A percentile compares a stretch with the other conserved stretches of the same genome.
phyloP scores from a whole-genome alignment of 2,797 vertebrate species.

The Huso huso region DNA sequence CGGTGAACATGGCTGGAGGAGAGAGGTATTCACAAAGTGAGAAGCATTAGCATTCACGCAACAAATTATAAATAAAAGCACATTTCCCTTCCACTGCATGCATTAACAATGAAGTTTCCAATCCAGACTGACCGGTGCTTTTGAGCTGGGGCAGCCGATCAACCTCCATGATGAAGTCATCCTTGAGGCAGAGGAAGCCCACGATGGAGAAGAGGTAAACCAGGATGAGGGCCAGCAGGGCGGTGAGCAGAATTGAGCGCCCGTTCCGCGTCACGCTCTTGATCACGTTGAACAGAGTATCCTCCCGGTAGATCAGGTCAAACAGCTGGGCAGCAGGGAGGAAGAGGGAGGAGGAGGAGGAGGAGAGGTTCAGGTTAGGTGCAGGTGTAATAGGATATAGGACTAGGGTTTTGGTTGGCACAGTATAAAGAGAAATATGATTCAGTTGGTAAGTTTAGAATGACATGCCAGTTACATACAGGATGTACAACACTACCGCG shows the following conservation, averaged over 20 bases:
- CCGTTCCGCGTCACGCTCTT: slow-evolving; percentile 93
- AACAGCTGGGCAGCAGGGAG: slow-evolving; percentile 64
- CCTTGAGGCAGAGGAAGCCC: slow-evolving; percentile 88
- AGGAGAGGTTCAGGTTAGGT: too few relatives aligned
- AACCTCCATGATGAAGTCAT: slow-evolving; percentile 94
- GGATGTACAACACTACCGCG: too few relatives aligned
- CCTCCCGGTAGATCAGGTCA: slow-evolving; percentile 92
- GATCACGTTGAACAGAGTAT: slow-evolving; percentile 93
- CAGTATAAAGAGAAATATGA: too few relatives aligned
- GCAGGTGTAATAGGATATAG: neutral
- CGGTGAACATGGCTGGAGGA: slow-evolving; percentile 32
- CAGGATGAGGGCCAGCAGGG: slow-evolving; percentile 91
- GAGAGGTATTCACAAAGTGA: slow-evolving; percentile 17
- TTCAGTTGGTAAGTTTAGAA: too few relatives aligned
- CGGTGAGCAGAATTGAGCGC: slow-evolving; percentile 91
- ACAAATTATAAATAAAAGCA: too few relatives aligned
- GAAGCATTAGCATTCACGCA: neutral
- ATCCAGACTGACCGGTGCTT: slow-evolving; percentile 33
- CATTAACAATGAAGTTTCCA: slow-evolving; percentile 16
- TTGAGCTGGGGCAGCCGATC: slow-evolving; percentile 60
- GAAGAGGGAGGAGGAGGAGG: neutral
- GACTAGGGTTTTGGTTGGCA: too few relatives aligned
- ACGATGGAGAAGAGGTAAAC: slow-evolving; percentile 98
- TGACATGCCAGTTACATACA: too few relatives aligned
- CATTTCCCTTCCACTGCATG: too few relatives aligned